These are phyloP conservation scores for Lophura nycthemera DNA, from an alignment of 2,113 vertebrate species.

Conservation along the genomic window DNA sequence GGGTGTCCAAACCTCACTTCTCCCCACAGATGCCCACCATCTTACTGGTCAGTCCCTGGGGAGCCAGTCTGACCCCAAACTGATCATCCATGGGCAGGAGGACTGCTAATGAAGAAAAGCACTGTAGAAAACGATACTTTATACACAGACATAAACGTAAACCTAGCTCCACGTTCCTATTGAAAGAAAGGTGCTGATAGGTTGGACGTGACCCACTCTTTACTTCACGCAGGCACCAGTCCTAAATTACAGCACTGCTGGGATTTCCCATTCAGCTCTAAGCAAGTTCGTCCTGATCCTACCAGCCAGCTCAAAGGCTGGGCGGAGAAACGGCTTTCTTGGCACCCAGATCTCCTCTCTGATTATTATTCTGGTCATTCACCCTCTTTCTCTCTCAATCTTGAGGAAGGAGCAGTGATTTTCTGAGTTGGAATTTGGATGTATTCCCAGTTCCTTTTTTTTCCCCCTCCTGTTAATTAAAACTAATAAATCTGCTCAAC, in stretches of 20 bases:
- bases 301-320: not conserved
- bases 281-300: not conserved
- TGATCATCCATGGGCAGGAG: not conserved
- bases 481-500: constrained; percentile 81
- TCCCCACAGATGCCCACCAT: not conserved
- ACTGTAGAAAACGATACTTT: not conserved
- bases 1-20: not conserved
- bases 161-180: not conserved
- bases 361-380: constrained; percentile 76
- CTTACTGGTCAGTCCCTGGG: accelerated
- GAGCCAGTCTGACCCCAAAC: not conserved
- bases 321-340: constrained; percentile 45
- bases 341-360: constrained; percentile 57
- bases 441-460: constrained; percentile 74
- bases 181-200: not conserved
- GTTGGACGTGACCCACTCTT: not conserved
- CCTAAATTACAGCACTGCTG: not conserved
- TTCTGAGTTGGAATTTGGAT: constrained; percentile 77
- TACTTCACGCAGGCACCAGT: not conserved
- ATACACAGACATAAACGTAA: not conserved
- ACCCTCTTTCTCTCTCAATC: constrained; percentile 64
- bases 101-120: not conserved
- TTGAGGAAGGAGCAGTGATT: constrained; percentile 74
- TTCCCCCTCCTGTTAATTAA: constrained; percentile 75
- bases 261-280: not conserved